Percentiles rank a stretch among this genome's conserved stretches.
phyloP scores from a whole-genome alignment of 2,888 invertebrate species.

The Temnothorax unifasciatus region DNA sequence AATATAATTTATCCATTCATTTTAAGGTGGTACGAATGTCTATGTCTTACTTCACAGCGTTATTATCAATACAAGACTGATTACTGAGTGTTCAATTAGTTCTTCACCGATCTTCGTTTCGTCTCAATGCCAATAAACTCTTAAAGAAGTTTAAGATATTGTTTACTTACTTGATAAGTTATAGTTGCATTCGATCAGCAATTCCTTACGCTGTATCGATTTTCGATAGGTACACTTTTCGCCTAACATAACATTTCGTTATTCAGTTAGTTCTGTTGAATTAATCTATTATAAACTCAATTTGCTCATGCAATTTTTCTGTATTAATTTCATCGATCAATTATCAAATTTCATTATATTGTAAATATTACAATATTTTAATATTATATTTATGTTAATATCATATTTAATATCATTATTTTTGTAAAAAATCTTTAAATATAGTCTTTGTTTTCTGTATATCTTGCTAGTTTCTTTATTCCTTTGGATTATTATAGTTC shows the following conservation, averaged over 20 bases:
- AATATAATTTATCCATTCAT: not conserved
- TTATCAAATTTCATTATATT: not conserved
- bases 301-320: not conserved
- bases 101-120: not conserved
- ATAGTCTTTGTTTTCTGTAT: not conserved
- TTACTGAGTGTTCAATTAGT: not conserved
- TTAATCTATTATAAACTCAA: not conserved
- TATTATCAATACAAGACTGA: conserved; percentile 25
- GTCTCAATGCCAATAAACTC: not conserved
- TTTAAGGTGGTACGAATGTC: conserved; percentile 20
- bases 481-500: not conserved
- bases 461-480: not conserved
- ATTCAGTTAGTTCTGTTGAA: not conserved
- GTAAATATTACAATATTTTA: not conserved
- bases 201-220: not conserved
- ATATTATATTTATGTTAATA: not conserved
- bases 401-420: not conserved
- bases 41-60: conserved; percentile 16
- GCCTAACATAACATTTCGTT: not conserved
- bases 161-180: not conserved
- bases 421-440: not conserved
- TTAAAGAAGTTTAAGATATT: not conserved
- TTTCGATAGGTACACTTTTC: not conserved
- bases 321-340: not conserved
- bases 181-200: not conserved